Percentiles rank a stretch among this genome's conserved stretches.
These are phyloP conservation scores for Villa cingulata DNA, from an alignment of 2,888 invertebrate genomes.

Conservation along the genomic window DNA sequence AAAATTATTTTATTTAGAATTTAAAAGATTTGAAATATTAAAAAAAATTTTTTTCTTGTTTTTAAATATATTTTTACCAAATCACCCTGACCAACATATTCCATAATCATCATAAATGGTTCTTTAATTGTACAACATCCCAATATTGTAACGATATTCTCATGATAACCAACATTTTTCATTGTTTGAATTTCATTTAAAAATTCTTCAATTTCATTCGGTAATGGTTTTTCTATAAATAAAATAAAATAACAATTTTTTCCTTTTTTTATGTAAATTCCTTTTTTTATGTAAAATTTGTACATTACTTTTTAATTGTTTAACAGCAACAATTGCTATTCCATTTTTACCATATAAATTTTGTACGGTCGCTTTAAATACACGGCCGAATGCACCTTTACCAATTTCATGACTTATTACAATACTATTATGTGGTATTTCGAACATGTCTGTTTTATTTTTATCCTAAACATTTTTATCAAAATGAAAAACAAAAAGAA, in stretches of 20 bases:
- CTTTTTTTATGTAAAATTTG: neutral
- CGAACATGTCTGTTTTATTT: conserved; percentile 27
- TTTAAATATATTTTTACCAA: conserved; percentile 36
- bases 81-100: conserved; percentile 66
- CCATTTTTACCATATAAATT: conserved; percentile 38
- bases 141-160: conserved; percentile 55
- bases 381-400: conserved; percentile 62
- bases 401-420: conserved; percentile 42
- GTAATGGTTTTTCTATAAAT: conserved; percentile 40
- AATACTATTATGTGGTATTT: conserved; percentile 27
- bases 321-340: conserved; percentile 52
- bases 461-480: conserved; percentile 26
- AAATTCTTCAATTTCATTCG: conserved; percentile 54
- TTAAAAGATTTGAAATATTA: neutral
- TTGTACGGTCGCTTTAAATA: conserved; percentile 50
- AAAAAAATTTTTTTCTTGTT: neutral
- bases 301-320: conserved; percentile 53
- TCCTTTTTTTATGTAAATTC: too few species aligned
- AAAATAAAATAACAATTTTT: neutral
- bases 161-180: conserved; percentile 61
- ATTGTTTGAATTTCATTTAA: conserved; percentile 63
- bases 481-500: neutral
- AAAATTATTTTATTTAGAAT: too few species aligned
- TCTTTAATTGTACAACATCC: conserved; percentile 58
- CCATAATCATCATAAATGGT: conserved; percentile 62